Evolutionary conservation across 2,113 vertebrate species (phyloP), one percentile per base, ranked within the genome.

Genomic region (Pomatorhinus ruficollis): DNA sequence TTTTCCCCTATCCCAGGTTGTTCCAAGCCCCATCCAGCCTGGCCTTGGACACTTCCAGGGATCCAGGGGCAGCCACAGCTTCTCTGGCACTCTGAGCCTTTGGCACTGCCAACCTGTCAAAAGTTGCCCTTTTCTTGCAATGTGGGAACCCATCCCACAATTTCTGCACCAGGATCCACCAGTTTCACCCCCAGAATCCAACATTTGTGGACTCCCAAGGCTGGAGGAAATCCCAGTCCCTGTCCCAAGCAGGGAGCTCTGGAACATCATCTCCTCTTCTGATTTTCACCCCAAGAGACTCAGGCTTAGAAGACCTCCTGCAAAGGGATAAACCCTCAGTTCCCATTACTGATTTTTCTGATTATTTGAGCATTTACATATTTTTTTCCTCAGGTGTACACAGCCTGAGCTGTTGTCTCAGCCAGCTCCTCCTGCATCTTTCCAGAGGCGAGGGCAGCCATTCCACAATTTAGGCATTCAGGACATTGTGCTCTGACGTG

Each of bases 1-100:
- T 10, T 18, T 44, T 6, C 15, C 27, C 13, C 27, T 2, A 0
- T 6, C 21, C 68, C 59, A 50, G 37, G 22, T 0, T 59, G 27
- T 8, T 89, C 68, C 68, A 57, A 72, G 22, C 25, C 31, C 25
- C 11, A 9, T 64, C 31, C 75, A 33, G 1, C 17, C 52, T 31
- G 42, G 25, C 31, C 42, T 35, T 30, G 70, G 52, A 11, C 25
- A 42, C 2, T 42, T 35, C 35, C 60, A 76, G 14, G 18, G 60
- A 40, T 42, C 59, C 59, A 64, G 60, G 60, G 6, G 37, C 45
- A 71, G 24, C 53, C 79, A n/a, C 35, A 77, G 28, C 27, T 66
- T 2, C 40, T 47, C 77, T 54, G 77, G 28, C 45, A 49, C 15
- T 11, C 42, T n/a, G 39, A 27, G 53, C 45, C 44, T 52, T 25